These are phyloP conservation scores for Desmophyllum pertusum DNA, from an alignment of 92 coral and sea anemone species.

Conservation along the genomic window DNA sequence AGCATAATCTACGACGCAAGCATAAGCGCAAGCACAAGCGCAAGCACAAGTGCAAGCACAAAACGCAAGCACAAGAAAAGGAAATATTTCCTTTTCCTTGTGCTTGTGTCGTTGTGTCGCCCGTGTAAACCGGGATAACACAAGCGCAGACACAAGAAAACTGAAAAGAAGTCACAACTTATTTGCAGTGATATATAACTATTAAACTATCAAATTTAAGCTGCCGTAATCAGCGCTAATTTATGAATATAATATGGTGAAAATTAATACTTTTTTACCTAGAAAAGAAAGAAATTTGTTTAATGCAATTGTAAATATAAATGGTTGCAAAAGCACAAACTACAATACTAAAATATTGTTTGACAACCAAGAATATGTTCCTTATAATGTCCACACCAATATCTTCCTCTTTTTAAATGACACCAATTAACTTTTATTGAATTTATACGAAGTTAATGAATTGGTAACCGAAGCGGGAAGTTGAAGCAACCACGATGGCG, in stretches of 20 bases:
- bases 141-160: no score
- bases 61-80: no score
- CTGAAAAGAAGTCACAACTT: no score
- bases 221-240: neutral
- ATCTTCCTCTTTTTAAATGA: constrained; percentile 1
- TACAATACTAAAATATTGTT: neutral
- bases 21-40: no score
- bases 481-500: neutral
- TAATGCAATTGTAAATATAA: neutral
- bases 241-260: neutral
- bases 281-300: neutral
- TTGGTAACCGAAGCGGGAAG: neutral
- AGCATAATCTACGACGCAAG: no score
- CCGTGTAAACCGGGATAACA: no score
- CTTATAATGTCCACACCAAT: neutral
- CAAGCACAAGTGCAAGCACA: no score
- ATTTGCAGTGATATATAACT: neutral
- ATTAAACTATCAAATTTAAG: no score
- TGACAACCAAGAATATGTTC: neutral
- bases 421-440: neutral
- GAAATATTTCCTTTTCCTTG: no score
- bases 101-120: no score
- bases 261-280: neutral
- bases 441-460: neutral
- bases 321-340: neutral